phyloP scores from a whole-genome alignment of 2,113 vertebrate species.

The Nyctereutes procyonoides region DNA sequence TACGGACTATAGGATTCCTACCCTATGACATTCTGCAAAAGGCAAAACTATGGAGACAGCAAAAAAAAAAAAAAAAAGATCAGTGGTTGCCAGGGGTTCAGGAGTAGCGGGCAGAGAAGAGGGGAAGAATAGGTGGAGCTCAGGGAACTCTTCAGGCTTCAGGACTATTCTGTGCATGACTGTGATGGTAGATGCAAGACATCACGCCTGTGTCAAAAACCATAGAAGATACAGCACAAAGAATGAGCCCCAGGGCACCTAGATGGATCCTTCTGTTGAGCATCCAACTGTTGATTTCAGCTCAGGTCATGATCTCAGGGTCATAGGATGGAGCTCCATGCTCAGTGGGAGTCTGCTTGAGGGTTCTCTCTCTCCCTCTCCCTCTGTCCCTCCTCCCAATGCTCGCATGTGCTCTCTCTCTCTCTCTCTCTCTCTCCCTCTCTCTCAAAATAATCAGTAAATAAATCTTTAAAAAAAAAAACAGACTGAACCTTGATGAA shows the following conservation, averaged over 20 bases:
- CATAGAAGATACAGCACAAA: fast-evolving
- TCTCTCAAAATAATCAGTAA: not conserved
- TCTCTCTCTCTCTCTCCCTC: not conserved
- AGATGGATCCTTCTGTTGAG: not conserved
- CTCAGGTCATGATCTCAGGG: not conserved
- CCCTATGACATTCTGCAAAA: not conserved
- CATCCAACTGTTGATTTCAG: not conserved
- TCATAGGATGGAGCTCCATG: not conserved
- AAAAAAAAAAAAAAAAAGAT: too few relatives aligned
- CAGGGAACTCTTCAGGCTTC: fast-evolving
- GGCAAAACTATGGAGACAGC: not conserved
- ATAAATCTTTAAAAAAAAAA: not conserved
- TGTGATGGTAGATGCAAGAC: not conserved
- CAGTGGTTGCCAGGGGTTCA: not conserved
- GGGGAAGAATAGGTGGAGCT: not conserved
- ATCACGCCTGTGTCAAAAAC: not conserved
- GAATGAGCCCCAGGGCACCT: not conserved
- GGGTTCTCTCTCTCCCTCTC: not conserved
- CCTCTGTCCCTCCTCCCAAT: too few relatives aligned
- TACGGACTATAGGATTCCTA: too few relatives aligned
- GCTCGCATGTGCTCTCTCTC: not conserved
- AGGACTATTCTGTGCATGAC: not conserved
- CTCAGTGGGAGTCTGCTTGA: not conserved
- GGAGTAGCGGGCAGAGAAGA: not conserved
- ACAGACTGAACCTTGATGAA: too few relatives aligned